Evolutionary conservation across 2,797 vertebrate species (phyloP).

Genomic region (Coendou prehensilis): DNA sequence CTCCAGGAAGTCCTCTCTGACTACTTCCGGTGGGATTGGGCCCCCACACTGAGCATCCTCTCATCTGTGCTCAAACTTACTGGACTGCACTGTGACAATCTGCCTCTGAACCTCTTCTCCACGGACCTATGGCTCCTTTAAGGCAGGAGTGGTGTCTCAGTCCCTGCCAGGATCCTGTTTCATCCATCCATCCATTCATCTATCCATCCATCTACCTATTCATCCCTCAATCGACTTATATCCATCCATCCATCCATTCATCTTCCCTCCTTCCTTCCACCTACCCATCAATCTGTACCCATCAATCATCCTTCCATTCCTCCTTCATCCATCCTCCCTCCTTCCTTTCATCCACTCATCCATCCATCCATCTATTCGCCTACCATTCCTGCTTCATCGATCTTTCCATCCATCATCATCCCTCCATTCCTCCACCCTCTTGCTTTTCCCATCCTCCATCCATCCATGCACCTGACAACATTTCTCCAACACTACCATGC

Average conservation of each 20-base stretch:
- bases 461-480: neutral
- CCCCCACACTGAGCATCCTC: neutral
- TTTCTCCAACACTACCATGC: neutral
- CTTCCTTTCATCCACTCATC: neutral
- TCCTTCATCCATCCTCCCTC: too few relatives aligned
- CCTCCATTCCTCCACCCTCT: neutral
- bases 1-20: neutral
- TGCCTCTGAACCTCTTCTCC: neutral
- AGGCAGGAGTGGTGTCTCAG: neutral
- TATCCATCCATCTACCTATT: neutral
- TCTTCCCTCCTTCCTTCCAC: rapidly evolving
- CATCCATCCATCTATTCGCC: too few relatives aligned
- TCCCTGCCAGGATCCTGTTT: neutral
- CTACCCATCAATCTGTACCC: too few relatives aligned
- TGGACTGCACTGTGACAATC: too few relatives aligned
- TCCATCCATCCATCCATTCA: too few relatives aligned
- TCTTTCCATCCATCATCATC: neutral
- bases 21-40: neutral
- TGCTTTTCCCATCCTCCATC: too few relatives aligned
- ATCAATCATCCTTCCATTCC: neutral
- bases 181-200: neutral
- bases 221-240: neutral
- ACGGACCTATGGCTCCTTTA: neutral
- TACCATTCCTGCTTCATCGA: too few relatives aligned
- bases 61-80: neutral